These are phyloP conservation scores for Hirudinaria manillensis DNA, from an alignment of 2,888 invertebrate species.

Conservation along the genomic window DNA sequence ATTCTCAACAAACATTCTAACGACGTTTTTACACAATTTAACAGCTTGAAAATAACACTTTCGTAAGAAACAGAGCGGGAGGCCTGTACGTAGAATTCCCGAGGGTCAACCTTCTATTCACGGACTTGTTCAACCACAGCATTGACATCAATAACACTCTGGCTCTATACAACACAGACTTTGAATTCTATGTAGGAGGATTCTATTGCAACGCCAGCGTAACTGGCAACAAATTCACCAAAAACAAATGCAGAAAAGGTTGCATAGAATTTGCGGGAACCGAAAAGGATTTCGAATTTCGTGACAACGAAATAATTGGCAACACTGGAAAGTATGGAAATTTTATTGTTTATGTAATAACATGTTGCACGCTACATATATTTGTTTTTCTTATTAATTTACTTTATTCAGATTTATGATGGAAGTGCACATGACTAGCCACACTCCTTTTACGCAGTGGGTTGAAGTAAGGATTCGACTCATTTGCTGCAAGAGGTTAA, in stretches of 20 bases:
- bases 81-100: conserved; percentile 85
- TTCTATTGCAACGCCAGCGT: conserved; percentile 86
- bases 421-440: conserved; percentile 80
- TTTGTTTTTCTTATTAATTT: neutral
- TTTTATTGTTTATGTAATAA: neutral
- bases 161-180: conserved; percentile 78
- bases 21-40: neutral
- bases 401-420: conserved; percentile 62
- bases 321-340: conserved; percentile 66
- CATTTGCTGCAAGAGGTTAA: too few relatives aligned
- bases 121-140: conserved; percentile 61
- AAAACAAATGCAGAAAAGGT: conserved; percentile 68
- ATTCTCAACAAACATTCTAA: too few relatives aligned
- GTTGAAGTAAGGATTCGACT: conserved; percentile 44
- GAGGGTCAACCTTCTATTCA: conserved; percentile 57
- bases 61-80: conserved; percentile 76
- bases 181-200: conserved; percentile 78
- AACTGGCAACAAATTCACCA: conserved; percentile 73
- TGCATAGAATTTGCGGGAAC: conserved; percentile 66
- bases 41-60: conserved; percentile 65
- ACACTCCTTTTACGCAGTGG: conserved; percentile 72
- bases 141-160: conserved; percentile 79
- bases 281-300: conserved; percentile 87
- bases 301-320: conserved; percentile 69
- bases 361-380: neutral